Conservation (phyloP, 1,140 invertebrate species). For the Dendrolimus punctatus region DNA sequence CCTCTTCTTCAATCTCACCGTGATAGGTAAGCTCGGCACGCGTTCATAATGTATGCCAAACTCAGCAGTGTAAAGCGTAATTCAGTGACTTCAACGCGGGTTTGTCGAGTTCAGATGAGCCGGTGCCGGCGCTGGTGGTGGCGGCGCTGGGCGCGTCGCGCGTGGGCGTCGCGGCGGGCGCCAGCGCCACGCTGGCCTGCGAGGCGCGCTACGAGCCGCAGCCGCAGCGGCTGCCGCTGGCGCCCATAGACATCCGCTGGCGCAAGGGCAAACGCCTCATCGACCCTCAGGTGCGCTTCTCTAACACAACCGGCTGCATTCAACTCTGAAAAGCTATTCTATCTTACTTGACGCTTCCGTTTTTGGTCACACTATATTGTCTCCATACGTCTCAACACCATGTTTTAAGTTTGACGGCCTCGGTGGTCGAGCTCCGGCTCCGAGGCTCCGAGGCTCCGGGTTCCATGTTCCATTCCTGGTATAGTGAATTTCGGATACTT, state of each 20-base stretch:
- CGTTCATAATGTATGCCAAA: neutral
- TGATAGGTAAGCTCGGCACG: slow-evolving; percentile 71
- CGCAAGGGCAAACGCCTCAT: slow-evolving; percentile 32
- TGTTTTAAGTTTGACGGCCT: no score
- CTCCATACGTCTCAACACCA: neutral
- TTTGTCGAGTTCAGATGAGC: no score
- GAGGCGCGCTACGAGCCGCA: slow-evolving; percentile 37
- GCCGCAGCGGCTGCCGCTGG: slow-evolving; percentile 22
- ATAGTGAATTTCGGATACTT: no score
- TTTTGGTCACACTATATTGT: no score
- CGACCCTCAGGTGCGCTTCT: slow-evolving; percentile 32
- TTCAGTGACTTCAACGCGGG: no score
- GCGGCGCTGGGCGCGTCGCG: slow-evolving; percentile 19
- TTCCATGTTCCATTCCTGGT: no score
- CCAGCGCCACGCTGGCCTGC: slow-evolving; percentile 46
- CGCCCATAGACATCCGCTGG: slow-evolving; percentile 45
- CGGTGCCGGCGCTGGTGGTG: slow-evolving; percentile 27
- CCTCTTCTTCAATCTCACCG: slow-evolving; percentile 76
- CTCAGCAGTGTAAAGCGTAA: no score
- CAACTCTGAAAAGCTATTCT: neutral
- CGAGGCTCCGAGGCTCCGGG: no score
- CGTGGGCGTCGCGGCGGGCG: slow-evolving; percentile 28
- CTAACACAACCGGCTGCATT: neutral
- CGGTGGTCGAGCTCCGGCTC: no score
- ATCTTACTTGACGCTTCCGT: no score